A percentile compares a stretch with the other conserved stretches of the same genome.
Conservation (phyloP, 2,888 invertebrate species). For the Acanthosepion esculentum region DNA sequence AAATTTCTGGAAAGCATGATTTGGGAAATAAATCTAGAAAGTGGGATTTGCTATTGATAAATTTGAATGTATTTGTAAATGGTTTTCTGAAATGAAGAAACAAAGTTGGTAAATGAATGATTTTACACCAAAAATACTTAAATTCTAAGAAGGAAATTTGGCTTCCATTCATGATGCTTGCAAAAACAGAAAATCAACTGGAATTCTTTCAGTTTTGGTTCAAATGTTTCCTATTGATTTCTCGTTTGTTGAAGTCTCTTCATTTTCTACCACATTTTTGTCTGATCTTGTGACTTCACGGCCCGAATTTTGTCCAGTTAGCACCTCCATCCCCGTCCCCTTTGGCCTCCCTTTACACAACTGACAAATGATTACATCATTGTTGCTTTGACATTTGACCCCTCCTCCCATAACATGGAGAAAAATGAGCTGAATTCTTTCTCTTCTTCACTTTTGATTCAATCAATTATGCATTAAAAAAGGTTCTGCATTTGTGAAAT, state of each 20-base stretch:
- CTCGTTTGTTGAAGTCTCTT: neutral
- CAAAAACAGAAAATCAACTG: neutral
- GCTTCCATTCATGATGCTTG: neutral
- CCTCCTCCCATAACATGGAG: neutral
- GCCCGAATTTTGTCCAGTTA: neutral
- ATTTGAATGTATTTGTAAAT: too few relatives aligned
- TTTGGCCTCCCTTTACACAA: neutral
- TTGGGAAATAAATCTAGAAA: too few relatives aligned
- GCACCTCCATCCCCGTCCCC: neutral
- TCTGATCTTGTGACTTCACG: neutral
- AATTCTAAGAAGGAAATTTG: neutral
- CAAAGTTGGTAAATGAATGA: too few relatives aligned
- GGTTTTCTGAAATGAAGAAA: too few relatives aligned
- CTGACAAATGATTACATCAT: slow-evolving; percentile 8
- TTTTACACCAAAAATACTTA: neutral
- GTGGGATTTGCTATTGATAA: too few relatives aligned
- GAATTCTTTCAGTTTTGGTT: neutral
- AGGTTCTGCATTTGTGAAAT: too few relatives aligned
- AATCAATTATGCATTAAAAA: too few relatives aligned
- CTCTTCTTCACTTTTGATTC: too few relatives aligned
- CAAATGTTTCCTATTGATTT: neutral
- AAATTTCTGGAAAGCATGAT: too few relatives aligned
- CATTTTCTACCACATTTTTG: neutral
- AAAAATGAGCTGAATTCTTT: neutral
- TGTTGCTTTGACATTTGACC: neutral